These are phyloP conservation scores for Plecotus auritus DNA, from an alignment of 2,113 vertebrate species.

Conservation along the genomic window DNA sequence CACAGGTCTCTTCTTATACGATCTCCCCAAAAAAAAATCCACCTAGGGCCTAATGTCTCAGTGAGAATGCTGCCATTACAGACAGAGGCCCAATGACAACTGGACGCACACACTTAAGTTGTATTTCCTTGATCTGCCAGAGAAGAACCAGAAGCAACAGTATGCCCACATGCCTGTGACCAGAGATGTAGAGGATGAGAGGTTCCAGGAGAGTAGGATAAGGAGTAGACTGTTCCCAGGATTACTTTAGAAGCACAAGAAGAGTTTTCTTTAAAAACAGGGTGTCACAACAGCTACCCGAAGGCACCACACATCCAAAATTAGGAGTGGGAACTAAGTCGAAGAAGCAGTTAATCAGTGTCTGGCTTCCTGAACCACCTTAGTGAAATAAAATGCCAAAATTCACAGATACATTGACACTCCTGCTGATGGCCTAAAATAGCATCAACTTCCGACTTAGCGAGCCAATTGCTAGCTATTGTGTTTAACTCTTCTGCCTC, in stretches of 20 bases:
- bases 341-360: conserved; percentile 71
- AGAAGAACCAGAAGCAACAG: neutral
- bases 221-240: conserved; percentile 34
- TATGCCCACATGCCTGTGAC: conserved; percentile 11
- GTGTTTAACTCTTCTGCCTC: conserved; percentile 46
- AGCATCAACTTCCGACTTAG: conserved; percentile 72
- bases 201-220: conserved; percentile 26
- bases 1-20: neutral
- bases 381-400: conserved; percentile 72
- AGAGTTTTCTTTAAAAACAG: conserved; percentile 67
- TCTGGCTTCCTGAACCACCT: conserved; percentile 74
- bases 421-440: conserved; percentile 68
- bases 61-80: neutral
- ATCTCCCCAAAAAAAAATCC: conserved; percentile 14
- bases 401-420: conserved; percentile 73
- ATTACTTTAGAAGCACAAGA: conserved; percentile 47
- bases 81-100: neutral
- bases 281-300: conserved; percentile 69
- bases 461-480: conserved; percentile 60
- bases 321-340: conserved; percentile 71
- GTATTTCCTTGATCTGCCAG: conserved; percentile 14
- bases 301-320: conserved; percentile 73
- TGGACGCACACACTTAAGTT: neutral
- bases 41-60: neutral
- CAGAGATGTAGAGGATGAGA: conserved; percentile 20